These are phyloP conservation scores for Pterocles burchelli DNA, from an alignment of 2,113 vertebrate genomes.

Conservation along the genomic window DNA sequence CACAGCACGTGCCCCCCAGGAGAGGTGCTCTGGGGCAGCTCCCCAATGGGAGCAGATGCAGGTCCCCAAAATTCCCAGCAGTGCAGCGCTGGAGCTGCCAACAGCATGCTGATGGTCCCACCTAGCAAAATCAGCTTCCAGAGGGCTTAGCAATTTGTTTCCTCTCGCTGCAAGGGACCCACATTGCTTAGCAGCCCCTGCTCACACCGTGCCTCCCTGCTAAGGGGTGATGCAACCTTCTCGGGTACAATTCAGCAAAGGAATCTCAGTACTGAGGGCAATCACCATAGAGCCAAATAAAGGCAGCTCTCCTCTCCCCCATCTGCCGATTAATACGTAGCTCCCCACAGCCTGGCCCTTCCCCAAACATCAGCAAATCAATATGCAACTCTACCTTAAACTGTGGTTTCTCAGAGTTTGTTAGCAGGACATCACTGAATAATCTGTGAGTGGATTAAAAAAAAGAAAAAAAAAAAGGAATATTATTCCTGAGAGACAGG, in stretches of 20 bases:
- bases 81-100: not conserved
- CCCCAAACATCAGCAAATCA: not conserved
- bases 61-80: not conserved
- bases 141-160: not conserved
- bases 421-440: conserved; percentile 89
- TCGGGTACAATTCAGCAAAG: not conserved
- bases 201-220: not conserved
- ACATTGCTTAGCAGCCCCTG: not conserved
- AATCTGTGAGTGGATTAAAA: conserved; percentile 75
- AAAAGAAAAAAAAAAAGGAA: not conserved
- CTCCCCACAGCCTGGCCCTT: not conserved
- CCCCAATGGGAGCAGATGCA: not conserved
- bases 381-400: conserved; percentile 84
- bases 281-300: not conserved
- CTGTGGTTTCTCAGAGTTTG: conserved; percentile 89
- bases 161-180: not conserved
- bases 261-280: not conserved
- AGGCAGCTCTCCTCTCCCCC: not conserved
- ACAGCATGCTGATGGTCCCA: not conserved
- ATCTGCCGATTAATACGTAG: not conserved
- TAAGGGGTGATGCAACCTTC: fast-evolving
- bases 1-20: not conserved
- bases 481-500: not conserved
- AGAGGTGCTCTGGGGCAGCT: not conserved
- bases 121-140: not conserved